Evolutionary conservation across 1,140 invertebrate species (phyloP).

Genomic region (Drosophila kurseongensis): DNA sequence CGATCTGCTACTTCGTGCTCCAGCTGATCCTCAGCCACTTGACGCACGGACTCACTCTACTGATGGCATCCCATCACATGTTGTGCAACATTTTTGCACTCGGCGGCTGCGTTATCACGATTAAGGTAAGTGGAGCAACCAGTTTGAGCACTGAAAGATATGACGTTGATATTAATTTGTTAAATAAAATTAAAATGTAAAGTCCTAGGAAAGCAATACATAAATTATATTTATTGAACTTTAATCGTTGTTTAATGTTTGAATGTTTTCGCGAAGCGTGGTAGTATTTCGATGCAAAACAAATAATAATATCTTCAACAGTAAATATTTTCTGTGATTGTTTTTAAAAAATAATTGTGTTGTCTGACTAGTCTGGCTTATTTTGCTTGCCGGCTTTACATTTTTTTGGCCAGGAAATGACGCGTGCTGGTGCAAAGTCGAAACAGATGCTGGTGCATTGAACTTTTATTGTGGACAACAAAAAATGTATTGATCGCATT

Average conservation of each 20-base stretch:
- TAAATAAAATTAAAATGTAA: too few relatives aligned
- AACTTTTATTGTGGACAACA: slow-evolving; percentile 40
- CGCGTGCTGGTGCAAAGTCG: slow-evolving; percentile 36
- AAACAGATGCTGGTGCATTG: slow-evolving; percentile 49
- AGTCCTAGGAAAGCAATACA: too few relatives aligned
- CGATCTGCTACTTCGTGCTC: slow-evolving; percentile 89
- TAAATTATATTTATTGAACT: too few relatives aligned
- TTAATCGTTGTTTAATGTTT: too few relatives aligned
- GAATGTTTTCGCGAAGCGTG: too few relatives aligned
- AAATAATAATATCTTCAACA: background rate
- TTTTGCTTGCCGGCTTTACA: slow-evolving; percentile 3
- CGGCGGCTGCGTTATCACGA: slow-evolving; percentile 89
- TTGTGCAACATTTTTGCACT: slow-evolving; percentile 92
- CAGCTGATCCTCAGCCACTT: slow-evolving; percentile 91
- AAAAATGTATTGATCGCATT: slow-evolving; percentile 43
- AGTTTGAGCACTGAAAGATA: slow-evolving; percentile 6
- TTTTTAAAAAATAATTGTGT: background rate
- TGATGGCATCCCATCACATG: slow-evolving; percentile 94
- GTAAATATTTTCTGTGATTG: background rate
- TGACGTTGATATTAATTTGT: too few relatives aligned
- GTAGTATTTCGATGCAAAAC: too few relatives aligned
- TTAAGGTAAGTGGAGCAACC: slow-evolving; percentile 87
- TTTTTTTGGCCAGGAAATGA: slow-evolving; percentile 50
- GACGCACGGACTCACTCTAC: slow-evolving; percentile 92
- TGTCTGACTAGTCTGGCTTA: slow-evolving; percentile 1